Evolutionary conservation across 2,797 vertebrate genomes (phyloP).

Genomic region (Chelidonichthys spinosus): DNA sequence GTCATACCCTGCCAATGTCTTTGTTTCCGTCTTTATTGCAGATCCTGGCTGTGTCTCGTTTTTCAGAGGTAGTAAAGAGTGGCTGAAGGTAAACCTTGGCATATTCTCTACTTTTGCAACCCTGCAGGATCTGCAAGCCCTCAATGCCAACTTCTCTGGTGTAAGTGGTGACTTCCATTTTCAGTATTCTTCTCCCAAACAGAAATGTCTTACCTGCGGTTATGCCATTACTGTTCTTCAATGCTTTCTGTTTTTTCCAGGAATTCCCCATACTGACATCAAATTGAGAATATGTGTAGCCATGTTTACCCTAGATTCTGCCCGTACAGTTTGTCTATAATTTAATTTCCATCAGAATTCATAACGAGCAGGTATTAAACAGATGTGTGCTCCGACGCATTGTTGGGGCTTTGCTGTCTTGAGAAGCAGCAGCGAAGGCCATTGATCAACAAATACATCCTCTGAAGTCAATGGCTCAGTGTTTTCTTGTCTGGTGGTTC

Average conservation of each 20-base stretch:
- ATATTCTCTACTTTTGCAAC: constrained; percentile 54
- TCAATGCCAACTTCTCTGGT: constrained; percentile 58
- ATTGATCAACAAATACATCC: too few relatives aligned
- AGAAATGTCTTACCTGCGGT: background rate
- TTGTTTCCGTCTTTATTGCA: constrained; percentile 25
- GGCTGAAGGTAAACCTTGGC: constrained; percentile 68
- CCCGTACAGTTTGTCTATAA: too few relatives aligned
- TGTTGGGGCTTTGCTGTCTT: too few relatives aligned
- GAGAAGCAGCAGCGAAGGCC: too few relatives aligned
- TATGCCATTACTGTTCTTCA: background rate
- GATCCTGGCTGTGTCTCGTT: constrained; percentile 68
- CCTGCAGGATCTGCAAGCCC: constrained; percentile 47
- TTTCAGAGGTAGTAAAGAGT: constrained; percentile 25
- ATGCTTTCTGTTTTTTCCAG: background rate
- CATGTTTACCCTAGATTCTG: too few relatives aligned
- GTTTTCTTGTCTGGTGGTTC: too few relatives aligned
- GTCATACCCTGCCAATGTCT: background rate
- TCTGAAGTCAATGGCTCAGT: too few relatives aligned
- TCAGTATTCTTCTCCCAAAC: background rate
- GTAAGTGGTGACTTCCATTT: constrained; percentile 47
- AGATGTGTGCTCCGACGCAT: too few relatives aligned
- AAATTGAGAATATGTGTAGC: background rate
- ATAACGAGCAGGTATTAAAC: too few relatives aligned
- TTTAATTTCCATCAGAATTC: too few relatives aligned
- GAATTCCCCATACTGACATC: background rate